Percentiles rank a stretch among this genome's conserved stretches.
phyloP scores from a whole-genome alignment of 2,113 vertebrate species.

The Monopterus albus region DNA sequence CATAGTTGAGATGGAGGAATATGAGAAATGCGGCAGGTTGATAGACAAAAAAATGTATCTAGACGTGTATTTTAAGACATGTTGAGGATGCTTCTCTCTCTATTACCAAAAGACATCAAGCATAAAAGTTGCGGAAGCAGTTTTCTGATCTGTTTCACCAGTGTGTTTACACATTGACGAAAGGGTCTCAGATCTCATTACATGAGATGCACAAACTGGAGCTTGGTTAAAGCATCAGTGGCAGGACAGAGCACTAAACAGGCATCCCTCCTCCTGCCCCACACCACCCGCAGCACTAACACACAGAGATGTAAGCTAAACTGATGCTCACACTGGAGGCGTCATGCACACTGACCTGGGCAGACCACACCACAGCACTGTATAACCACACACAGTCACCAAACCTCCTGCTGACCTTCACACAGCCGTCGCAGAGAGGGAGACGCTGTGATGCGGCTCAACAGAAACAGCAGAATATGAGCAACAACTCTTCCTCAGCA shows the following conservation, averaged over 20 bases:
- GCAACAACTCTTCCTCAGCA: conserved; percentile 42
- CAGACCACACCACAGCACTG: conserved; percentile 60
- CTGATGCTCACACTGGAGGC: conserved; percentile 69
- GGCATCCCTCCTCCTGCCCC: conserved; percentile 26
- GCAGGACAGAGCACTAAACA: background rate
- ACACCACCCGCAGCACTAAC: conserved; percentile 19
- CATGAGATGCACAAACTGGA: background rate
- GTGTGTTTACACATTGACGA: too few species aligned
- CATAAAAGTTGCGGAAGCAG: too few species aligned
- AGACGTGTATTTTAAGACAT: too few species aligned
- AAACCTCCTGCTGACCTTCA: conserved; percentile 63
- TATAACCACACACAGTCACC: conserved; percentile 6
- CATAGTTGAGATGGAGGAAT: too few species aligned
- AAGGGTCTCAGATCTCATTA: background rate
- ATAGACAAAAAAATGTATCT: too few species aligned
- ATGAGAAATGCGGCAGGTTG: too few species aligned
- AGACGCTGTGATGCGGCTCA: conserved; percentile 31
- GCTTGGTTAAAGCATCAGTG: background rate
- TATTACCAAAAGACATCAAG: too few species aligned
- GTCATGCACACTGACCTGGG: conserved; percentile 38
- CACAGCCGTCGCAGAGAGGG: conserved; percentile 49
- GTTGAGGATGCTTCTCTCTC: too few species aligned
- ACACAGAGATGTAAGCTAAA: conserved; percentile 54
- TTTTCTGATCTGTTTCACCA: too few species aligned
- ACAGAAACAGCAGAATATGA: conserved; percentile 31